These are phyloP conservation scores for Prenolepis imparis DNA, from an alignment of 2,888 invertebrate genomes.

Conservation along the genomic window DNA sequence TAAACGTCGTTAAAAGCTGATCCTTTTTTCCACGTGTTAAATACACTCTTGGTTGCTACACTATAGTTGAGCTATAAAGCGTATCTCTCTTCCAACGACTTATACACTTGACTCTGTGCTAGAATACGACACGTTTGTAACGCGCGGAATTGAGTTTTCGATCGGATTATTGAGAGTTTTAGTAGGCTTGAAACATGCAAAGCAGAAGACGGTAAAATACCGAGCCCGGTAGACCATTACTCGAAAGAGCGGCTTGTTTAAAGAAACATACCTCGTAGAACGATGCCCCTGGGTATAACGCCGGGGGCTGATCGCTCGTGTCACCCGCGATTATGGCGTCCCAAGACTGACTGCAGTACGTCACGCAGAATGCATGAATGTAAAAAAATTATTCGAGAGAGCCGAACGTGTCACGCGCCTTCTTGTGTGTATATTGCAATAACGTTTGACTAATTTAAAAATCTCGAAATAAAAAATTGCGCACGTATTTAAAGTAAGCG, in stretches of 20 bases:
- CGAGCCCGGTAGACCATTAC: conserved; percentile 42
- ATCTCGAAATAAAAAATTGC: not conserved
- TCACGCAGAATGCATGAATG: conserved; percentile 54
- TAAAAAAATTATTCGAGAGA: conserved; percentile 58
- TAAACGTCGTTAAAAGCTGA: too few relatives aligned
- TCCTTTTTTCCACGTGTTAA: too few relatives aligned
- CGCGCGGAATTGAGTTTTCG: conserved; percentile 49
- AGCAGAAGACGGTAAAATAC: conserved; percentile 61
- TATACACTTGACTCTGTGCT: not conserved
- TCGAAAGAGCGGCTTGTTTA: conserved; percentile 63
- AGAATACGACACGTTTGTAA: conserved; percentile 17
- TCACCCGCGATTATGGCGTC: conserved; percentile 61
- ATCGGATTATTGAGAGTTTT: conserved; percentile 53
- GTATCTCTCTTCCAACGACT: not conserved
- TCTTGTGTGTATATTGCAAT: not conserved
- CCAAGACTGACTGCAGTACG: conserved; percentile 45
- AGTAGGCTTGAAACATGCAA: conserved; percentile 63
- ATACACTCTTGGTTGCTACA: too few relatives aligned
- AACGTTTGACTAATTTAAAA: conserved; percentile 18
- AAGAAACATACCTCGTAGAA: conserved; percentile 68
- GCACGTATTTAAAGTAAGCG: not conserved
- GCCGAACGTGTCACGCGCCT: conserved; percentile 8
- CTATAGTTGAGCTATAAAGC: too few relatives aligned
- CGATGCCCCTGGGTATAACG: conserved; percentile 63
- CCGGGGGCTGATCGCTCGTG: conserved; percentile 56